phyloP scores from a whole-genome alignment of 2,888 invertebrate species.

The Tinea trinotella region DNA sequence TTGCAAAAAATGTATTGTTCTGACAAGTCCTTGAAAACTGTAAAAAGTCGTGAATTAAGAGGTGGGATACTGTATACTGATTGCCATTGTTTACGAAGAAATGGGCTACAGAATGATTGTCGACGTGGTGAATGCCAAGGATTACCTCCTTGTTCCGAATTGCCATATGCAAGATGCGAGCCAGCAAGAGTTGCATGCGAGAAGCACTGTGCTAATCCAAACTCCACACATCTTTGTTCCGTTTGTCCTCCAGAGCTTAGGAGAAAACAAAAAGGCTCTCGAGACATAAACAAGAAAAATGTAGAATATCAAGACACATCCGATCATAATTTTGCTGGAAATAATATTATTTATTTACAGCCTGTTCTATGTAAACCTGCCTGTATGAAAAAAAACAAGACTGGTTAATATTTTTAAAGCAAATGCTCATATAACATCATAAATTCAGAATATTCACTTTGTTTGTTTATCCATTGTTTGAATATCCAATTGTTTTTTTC shows the following conservation, averaged over 20 bases:
- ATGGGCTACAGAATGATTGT: constrained; percentile 74
- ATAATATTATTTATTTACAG: background rate
- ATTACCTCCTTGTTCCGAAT: constrained; percentile 39
- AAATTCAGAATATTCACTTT: too few species aligned
- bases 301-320: constrained; percentile 18
- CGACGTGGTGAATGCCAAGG: constrained; percentile 63
- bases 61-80: constrained; percentile 69
- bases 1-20: background rate
- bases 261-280: constrained; percentile 23
- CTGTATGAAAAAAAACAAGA: too few species aligned
- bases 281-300: constrained; percentile 28
- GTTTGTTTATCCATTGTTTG: too few species aligned
- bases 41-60: constrained; percentile 67
- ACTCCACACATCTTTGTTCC: constrained; percentile 42
- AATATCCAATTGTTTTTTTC: too few species aligned
- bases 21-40: constrained; percentile 56
- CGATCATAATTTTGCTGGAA: background rate
- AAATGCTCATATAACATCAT: too few species aligned
- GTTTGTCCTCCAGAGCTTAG: constrained; percentile 32
- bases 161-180: constrained; percentile 47
- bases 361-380: background rate
- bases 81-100: constrained; percentile 72
- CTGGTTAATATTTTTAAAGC: too few species aligned
- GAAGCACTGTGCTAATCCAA: constrained; percentile 45
- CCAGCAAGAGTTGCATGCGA: constrained; percentile 47